A percentile compares a stretch with the other conserved stretches of the same genome.
phyloP scores from a whole-genome alignment of 2,797 vertebrate species.

The Orientallactaga sibirica region DNA sequence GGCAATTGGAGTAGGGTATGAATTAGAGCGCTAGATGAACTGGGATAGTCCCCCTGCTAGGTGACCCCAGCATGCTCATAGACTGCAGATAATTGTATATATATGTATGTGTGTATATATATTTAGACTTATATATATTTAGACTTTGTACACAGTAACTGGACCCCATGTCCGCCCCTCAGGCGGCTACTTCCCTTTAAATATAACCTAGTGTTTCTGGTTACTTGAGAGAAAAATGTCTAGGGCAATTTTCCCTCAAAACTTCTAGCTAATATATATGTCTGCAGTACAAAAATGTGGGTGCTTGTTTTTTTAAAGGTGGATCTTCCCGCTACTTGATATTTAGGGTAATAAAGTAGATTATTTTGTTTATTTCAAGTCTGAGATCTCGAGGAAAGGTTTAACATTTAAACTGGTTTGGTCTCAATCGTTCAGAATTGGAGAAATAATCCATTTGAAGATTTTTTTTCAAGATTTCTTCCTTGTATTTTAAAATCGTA shows the following conservation, averaged over 20 bases:
- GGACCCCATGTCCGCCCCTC: background rate
- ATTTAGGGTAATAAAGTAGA: background rate
- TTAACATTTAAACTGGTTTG: slow-evolving; percentile 6
- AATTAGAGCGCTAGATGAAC: background rate
- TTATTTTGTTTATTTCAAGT: slow-evolving; percentile 76
- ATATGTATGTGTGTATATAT: background rate
- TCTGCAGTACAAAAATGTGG: slow-evolving; percentile 7
- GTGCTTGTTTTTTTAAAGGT: background rate
- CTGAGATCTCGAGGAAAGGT: slow-evolving; percentile 68
- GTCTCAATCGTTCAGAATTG: background rate
- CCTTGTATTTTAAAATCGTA: slow-evolving; percentile 76
- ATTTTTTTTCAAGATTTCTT: slow-evolving; percentile 77
- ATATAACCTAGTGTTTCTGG: slow-evolving; percentile 36
- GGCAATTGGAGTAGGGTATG: background rate
- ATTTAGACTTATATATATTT: too few species aligned
- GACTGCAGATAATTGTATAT: background rate
- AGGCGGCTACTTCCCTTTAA: background rate
- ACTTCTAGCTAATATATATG: slow-evolving; percentile 56
- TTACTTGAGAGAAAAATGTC: slow-evolving; percentile 29
- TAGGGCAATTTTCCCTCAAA: slow-evolving; percentile 28
- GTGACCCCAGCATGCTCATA: background rate
- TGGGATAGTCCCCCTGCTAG: background rate
- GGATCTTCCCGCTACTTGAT: background rate
- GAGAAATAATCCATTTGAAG: slow-evolving; percentile 76
- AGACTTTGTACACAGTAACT: slow-evolving; percentile 50